Evolutionary conservation across 2,113 vertebrate species (phyloP).

Genomic region (Oxyruncus cristatus): DNA sequence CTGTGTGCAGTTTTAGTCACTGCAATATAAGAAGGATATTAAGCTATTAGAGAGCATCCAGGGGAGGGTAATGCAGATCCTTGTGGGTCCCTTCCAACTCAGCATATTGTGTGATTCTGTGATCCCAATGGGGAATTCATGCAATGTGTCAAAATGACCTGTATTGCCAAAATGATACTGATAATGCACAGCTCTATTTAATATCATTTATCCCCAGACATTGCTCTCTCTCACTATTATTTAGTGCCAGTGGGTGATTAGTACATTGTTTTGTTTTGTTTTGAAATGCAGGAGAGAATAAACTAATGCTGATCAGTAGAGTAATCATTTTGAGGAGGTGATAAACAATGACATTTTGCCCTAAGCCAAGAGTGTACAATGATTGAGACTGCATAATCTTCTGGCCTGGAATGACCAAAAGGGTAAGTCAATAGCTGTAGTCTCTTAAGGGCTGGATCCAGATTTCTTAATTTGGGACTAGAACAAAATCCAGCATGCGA

Average conservation of each 20-base stretch:
- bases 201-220: not conserved
- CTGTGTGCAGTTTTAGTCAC: not conserved
- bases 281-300: constrained; percentile 59
- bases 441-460: not conserved
- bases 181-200: not conserved
- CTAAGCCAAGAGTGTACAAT: constrained; percentile 41
- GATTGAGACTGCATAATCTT: constrained; percentile 41
- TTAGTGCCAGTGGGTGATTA: constrained; percentile 29
- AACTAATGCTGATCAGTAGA: constrained; percentile 55
- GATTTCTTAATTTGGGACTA: not conserved
- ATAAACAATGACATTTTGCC: constrained; percentile 46
- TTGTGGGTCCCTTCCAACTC: not conserved
- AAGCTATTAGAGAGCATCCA: not conserved
- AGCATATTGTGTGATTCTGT: not conserved
- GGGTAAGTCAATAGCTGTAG: constrained; percentile 58
- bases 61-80: not conserved
- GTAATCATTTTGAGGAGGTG: constrained; percentile 55
- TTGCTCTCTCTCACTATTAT: not conserved
- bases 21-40: not conserved
- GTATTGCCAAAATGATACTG: not conserved
- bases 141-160: not conserved
- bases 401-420: constrained; percentile 48
- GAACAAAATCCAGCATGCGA: not conserved
- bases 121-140: not conserved
- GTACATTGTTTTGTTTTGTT: constrained; percentile 48